Evolutionary conservation across 1,140 invertebrate genomes (phyloP).

Genomic region (Helicoverpa armigera): DNA sequence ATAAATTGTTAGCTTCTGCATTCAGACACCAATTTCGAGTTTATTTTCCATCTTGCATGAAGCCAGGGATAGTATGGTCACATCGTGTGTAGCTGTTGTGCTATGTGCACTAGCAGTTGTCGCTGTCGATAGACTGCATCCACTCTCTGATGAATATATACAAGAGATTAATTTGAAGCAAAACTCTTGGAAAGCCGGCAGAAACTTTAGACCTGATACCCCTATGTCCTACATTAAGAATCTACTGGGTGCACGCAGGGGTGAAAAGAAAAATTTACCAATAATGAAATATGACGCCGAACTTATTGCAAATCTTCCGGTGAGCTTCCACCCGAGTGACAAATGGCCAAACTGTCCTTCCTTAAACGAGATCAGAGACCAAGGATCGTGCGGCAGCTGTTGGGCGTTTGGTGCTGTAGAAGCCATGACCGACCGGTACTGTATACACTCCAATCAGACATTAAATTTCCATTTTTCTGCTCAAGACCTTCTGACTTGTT

Average conservation of each 20-base stretch:
- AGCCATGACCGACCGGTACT: slow-evolving; percentile 96
- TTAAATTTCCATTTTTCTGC: slow-evolving; percentile 93
- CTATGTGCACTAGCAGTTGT: not conserved
- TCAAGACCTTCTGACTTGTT: slow-evolving; percentile 95
- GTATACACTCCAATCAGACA: slow-evolving; percentile 93
- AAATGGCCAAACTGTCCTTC: slow-evolving; percentile 95
- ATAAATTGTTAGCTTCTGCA: no score
- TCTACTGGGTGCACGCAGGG: not conserved
- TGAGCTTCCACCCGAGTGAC: slow-evolving; percentile 91
- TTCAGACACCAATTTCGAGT: no score
- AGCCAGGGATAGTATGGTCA: not conserved
- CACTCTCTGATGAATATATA: slow-evolving; percentile 20
- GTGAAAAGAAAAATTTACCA: not conserved
- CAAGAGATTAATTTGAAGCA: slow-evolving; percentile 8
- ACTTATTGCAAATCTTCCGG: slow-evolving; percentile 86
- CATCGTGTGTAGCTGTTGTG: not conserved
- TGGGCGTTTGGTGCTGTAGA: slow-evolving; percentile 97
- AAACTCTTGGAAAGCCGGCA: slow-evolving; percentile 13
- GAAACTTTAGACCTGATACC: not conserved
- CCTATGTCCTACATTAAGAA: not conserved
- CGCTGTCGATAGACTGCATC: not conserved
- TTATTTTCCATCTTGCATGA: no score
- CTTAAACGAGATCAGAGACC: slow-evolving; percentile 92
- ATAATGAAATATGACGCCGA: slow-evolving; percentile 55
- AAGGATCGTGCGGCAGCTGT: slow-evolving; percentile 90